phyloP scores from a whole-genome alignment of 92 coral and sea anemone genomes.

The Hydrozoanthus gracilis region DNA sequence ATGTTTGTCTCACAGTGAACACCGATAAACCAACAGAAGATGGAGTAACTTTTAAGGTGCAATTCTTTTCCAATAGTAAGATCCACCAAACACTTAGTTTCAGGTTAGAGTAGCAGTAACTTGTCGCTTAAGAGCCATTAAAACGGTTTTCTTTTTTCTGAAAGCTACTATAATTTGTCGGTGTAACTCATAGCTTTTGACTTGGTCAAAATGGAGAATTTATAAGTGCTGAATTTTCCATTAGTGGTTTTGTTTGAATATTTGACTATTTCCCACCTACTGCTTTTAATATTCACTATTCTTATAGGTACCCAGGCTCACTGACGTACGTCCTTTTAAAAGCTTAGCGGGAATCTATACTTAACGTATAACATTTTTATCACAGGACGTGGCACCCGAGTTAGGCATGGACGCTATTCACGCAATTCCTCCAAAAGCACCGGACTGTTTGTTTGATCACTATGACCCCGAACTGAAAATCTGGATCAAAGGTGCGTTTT shows the following conservation, averaged over 20 bases:
- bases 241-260: too few species aligned
- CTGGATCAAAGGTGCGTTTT: constrained; percentile 98
- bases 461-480: constrained; percentile 91
- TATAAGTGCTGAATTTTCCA: too few species aligned
- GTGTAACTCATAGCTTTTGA: too few species aligned
- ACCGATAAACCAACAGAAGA: constrained; percentile 46
- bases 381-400: constrained; percentile 79
- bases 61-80: not conserved
- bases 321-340: not conserved
- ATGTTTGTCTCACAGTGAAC: constrained; percentile 75
- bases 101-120: too few species aligned
- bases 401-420: constrained; percentile 90
- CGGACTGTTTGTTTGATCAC: constrained; percentile 98
- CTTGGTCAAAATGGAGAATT: too few species aligned
- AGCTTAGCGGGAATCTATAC: not conserved
- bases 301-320: too few species aligned
- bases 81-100: too few species aligned
- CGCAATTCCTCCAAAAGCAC: constrained; percentile 88
- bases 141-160: too few species aligned
- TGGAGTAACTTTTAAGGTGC: constrained; percentile 33
- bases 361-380: not conserved
- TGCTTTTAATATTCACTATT: too few species aligned
- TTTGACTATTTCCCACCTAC: too few species aligned
- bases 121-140: too few species aligned
- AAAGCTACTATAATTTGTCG: too few species aligned